phyloP scores from a whole-genome alignment of 2,888 invertebrate genomes.

The Congeria kusceri region DNA sequence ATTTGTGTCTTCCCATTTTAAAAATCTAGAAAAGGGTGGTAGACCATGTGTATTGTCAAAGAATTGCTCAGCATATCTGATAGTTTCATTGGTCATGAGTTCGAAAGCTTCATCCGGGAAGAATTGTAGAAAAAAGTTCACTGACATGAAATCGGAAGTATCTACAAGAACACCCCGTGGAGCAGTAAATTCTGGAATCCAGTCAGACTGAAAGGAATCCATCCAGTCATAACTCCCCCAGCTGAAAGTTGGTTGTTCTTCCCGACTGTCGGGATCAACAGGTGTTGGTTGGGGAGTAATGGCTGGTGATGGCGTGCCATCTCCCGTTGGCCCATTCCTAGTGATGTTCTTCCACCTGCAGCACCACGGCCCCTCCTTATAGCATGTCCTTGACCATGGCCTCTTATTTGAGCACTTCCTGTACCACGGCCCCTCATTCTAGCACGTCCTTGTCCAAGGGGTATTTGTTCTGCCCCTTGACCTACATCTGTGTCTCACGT shows the following conservation, averaged over 20 bases:
- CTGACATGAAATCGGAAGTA: constrained; percentile 24
- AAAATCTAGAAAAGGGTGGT: constrained; percentile 5
- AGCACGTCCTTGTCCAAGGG: no score
- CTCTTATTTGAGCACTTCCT: neutral
- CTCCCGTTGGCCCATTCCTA: neutral
- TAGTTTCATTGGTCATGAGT: constrained; percentile 42
- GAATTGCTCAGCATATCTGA: constrained; percentile 35
- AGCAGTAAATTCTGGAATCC: constrained; percentile 16
- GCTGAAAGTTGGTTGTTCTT: neutral
- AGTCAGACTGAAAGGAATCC: constrained; percentile 23
- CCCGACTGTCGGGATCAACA: neutral
- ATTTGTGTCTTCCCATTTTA: constrained; percentile 19
- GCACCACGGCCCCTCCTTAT: neutral
- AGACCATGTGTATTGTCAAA: constrained; percentile 26
- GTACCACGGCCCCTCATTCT: no score
- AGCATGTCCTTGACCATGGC: neutral
- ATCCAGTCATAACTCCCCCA: constrained; percentile 19
- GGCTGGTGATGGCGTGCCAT: neutral
- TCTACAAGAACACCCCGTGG: constrained; percentile 23
- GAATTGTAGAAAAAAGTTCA: constrained; percentile 38
- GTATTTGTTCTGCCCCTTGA: no score
- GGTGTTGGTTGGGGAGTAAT: neutral
- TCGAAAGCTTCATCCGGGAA: constrained; percentile 40
- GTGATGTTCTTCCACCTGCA: neutral
- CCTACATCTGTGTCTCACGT: no score